phyloP scores from a whole-genome alignment of 2,113 vertebrate genomes.

The Felis catus region DNA sequence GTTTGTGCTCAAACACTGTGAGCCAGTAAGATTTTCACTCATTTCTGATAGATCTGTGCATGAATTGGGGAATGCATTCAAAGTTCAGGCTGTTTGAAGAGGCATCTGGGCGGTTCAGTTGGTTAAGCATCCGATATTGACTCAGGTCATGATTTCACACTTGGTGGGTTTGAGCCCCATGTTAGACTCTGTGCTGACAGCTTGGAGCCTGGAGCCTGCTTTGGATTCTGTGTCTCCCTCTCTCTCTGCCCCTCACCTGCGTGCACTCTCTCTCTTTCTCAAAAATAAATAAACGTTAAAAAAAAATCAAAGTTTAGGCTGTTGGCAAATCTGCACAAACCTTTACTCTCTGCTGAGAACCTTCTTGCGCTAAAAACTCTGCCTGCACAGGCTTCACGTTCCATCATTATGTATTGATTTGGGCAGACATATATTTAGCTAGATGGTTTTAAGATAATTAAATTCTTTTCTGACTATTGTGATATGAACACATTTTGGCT shows the following conservation, averaged over 20 bases:
- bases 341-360: background rate
- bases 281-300: too few relatives aligned
- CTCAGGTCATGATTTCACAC: too few relatives aligned
- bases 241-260: too few relatives aligned
- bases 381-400: background rate
- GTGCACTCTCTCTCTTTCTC: too few relatives aligned
- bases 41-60: background rate
- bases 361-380: background rate
- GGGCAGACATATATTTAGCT: background rate
- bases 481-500: background rate
- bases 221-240: too few relatives aligned
- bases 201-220: too few relatives aligned
- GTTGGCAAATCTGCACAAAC: background rate
- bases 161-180: too few relatives aligned
- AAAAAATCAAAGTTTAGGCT: background rate
- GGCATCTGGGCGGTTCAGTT: too few relatives aligned
- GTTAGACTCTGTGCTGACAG: too few relatives aligned
- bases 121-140: too few relatives aligned
- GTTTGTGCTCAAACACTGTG: background rate
- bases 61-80: background rate
- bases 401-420: background rate
- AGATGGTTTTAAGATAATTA: background rate
- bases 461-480: background rate
- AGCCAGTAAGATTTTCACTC: background rate
- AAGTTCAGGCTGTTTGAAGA: background rate